phyloP scores from a whole-genome alignment of 2,113 vertebrate species.

The Chinchilla lanigera region DNA sequence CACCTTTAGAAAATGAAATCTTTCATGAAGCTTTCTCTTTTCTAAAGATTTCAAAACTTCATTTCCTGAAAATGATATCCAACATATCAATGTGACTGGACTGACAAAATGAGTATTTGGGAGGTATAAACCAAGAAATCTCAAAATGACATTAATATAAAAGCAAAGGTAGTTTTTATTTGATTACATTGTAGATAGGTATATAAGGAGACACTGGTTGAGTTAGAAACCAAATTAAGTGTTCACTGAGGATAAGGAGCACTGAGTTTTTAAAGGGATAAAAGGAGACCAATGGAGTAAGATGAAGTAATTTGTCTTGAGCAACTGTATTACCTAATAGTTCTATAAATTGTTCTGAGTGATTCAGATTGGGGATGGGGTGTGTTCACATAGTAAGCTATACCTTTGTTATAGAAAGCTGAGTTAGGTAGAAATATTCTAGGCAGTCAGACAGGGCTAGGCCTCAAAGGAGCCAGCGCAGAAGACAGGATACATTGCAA shows the following conservation, averaged over 20 bases:
- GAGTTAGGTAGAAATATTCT: neutral
- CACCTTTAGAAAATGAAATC: constrained; percentile 21
- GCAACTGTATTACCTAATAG: neutral
- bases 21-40: constrained; percentile 25
- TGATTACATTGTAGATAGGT: neutral
- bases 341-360: neutral
- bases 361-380: neutral
- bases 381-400: neutral
- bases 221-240: neutral
- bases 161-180: neutral
- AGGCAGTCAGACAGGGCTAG: neutral
- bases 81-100: neutral
- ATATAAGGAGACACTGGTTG: neutral
- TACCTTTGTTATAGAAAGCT: neutral
- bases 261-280: neutral
- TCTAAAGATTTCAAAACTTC: neutral
- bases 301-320: neutral
- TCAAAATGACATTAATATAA: neutral
- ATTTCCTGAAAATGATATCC: neutral
- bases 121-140: neutral
- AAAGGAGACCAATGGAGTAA: neutral
- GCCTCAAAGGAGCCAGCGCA: neutral
- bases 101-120: neutral
- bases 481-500: neutral
- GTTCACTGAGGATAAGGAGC: neutral